Conservation (phyloP, 2,888 invertebrate species). For the Sesia bembeciformis region DNA sequence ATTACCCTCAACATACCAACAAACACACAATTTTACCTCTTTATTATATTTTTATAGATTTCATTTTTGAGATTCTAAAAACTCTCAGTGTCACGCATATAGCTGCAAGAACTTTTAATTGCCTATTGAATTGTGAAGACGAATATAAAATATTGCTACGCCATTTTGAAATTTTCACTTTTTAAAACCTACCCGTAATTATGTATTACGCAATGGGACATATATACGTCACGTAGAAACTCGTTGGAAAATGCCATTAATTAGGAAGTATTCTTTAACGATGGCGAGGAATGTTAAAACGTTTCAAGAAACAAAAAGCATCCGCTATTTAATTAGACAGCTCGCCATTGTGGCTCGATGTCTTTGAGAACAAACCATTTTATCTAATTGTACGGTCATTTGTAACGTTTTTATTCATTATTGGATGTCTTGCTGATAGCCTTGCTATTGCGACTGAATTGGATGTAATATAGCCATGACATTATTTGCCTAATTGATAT, state of each 20-base stretch:
- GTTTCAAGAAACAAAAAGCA: constrained; percentile 2
- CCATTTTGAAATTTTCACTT: no score
- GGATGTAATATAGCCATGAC: neutral
- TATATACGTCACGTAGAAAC: neutral
- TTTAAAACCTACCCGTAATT: no score
- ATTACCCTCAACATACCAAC: no score
- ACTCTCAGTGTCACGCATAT: no score
- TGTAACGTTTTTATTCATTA: constrained; percentile 2
- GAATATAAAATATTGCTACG: no score
- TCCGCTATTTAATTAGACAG: constrained; percentile 7
- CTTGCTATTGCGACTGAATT: neutral
- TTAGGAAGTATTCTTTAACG: constrained; percentile 2
- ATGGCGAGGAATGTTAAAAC: neutral
- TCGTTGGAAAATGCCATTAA: constrained; percentile 2
- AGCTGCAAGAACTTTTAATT: no score
- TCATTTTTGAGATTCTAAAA: no score
- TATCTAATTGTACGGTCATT: constrained; percentile 3
- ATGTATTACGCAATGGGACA: no score
- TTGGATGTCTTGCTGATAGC: neutral
- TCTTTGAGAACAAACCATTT: constrained; percentile 1
- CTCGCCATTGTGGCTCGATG: constrained; percentile 1
- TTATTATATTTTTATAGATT: no score
- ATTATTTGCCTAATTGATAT: neutral
- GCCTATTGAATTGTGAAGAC: no score
- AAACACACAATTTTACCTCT: no score